Percentiles rank a stretch among this genome's conserved stretches.
phyloP scores from a whole-genome alignment of 1,140 invertebrate species.

The Pentalonia nigronervosa region DNA sequence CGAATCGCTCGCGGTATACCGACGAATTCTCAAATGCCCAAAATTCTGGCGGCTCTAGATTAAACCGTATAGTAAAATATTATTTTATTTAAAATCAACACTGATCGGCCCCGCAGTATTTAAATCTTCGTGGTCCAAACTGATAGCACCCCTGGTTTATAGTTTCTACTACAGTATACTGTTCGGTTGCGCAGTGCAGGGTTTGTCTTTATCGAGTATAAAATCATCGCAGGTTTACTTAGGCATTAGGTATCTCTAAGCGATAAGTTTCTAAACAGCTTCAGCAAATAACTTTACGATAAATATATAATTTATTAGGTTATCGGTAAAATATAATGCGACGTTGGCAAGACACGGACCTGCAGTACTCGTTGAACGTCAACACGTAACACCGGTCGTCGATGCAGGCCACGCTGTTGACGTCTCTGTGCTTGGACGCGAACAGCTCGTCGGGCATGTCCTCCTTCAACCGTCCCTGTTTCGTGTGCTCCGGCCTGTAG shows the following conservation, averaged over 20 bases:
- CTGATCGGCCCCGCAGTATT: too few species aligned
- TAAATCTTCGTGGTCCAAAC: too few species aligned
- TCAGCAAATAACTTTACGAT: not conserved
- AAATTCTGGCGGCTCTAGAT: not conserved
- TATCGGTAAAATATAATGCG: not conserved
- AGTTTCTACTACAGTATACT: too few species aligned
- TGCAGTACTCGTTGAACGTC: conserved; percentile 95
- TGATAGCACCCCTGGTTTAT: too few species aligned
- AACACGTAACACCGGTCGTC: conserved; percentile 98
- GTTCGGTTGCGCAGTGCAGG: too few species aligned
- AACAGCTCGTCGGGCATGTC: conserved; percentile 92
- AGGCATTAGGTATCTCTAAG: too few species aligned
- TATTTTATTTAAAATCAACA: not conserved
- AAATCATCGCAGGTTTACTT: too few species aligned
- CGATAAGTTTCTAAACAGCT: not conserved
- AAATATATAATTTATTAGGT: not conserved
- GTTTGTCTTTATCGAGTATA: too few species aligned
- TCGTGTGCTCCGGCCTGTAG: conserved; percentile 96
- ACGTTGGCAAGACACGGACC: conserved; percentile 69
- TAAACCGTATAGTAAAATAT: not conserved
- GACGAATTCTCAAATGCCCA: not conserved
- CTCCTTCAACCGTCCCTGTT: conserved; percentile 78
- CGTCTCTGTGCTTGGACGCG: conserved; percentile 91
- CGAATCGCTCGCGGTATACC: too few species aligned
- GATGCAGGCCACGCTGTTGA: conserved; percentile 95